A percentile compares a stretch with the other conserved stretches of the same genome.
Evolutionary conservation across 30 jellyfish, hydroid and myxozoan species (phyloP).

Genomic region (Aurelia coerulea): DNA sequence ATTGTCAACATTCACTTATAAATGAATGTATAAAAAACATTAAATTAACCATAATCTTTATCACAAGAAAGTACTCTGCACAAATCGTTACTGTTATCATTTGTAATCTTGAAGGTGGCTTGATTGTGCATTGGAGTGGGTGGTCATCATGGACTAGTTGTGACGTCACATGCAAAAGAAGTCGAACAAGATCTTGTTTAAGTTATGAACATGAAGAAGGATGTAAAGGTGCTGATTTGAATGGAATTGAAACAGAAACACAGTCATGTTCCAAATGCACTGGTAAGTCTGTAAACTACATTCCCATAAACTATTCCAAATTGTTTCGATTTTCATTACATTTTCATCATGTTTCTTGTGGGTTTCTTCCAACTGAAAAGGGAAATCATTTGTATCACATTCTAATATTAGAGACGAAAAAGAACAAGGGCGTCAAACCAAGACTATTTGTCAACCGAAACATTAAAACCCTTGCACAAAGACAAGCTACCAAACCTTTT

Average conservation of each 20-base stretch:
- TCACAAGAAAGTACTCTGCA: too few relatives aligned
- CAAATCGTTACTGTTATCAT: too few relatives aligned
- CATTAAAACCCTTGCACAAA: too few relatives aligned
- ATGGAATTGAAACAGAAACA: constrained; percentile 28
- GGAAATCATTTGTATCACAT: too few relatives aligned
- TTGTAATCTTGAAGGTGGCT: neutral
- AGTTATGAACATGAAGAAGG: constrained; percentile 9
- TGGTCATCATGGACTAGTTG: constrained; percentile 32
- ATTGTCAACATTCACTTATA: too few relatives aligned
- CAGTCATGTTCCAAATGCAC: constrained; percentile 1
- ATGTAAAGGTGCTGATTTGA: neutral
- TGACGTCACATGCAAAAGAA: neutral
- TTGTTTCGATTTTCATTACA: neutral
- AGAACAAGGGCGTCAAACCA: too few relatives aligned
- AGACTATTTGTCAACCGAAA: too few relatives aligned
- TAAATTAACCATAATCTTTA: too few relatives aligned
- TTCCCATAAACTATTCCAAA: neutral
- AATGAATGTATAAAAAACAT: too few relatives aligned
- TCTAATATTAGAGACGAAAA: too few relatives aligned
- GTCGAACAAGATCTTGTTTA: constrained; percentile 15
- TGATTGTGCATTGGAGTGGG: constrained; percentile 18
- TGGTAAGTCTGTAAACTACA: neutral
- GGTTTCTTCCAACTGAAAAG: neutral
- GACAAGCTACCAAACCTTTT: too few relatives aligned
- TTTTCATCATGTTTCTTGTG: neutral